These are phyloP conservation scores for Dusona sp. DNA, from an alignment of 2,888 invertebrate species.

Conservation along the genomic window DNA sequence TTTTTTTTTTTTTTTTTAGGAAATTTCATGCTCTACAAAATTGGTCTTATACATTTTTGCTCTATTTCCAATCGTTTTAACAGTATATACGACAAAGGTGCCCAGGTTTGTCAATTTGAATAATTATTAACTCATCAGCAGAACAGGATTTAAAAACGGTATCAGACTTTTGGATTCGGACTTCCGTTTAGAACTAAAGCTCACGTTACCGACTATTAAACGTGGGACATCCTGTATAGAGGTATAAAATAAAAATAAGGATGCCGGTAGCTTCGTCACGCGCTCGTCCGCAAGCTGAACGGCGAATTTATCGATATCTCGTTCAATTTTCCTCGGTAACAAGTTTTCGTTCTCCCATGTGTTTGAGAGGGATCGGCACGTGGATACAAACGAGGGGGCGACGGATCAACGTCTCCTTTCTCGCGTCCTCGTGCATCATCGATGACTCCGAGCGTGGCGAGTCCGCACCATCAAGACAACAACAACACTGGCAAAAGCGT, in stretches of 20 bases:
- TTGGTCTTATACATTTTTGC: neutral
- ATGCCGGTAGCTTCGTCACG: conserved; percentile 41
- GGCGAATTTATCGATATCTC: conserved; percentile 58
- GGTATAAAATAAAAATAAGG: neutral
- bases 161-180: neutral
- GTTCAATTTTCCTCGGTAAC: conserved; percentile 60
- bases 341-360: conserved; percentile 2
- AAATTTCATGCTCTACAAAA: neutral
- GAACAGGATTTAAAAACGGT: neutral
- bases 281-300: conserved; percentile 36
- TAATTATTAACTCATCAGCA: neutral
- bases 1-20: too few relatives aligned
- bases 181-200: neutral
- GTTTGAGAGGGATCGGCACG: conserved; percentile 46
- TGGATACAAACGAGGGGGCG: conserved; percentile 37
- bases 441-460: conserved; percentile 37
- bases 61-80: neutral
- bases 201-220: neutral
- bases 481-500: neutral
- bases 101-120: neutral
- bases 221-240: neutral
- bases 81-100: neutral
- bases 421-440: conserved; percentile 15
- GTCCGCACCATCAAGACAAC: conserved; percentile 10
- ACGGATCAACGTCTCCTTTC: conserved; percentile 44